Percentiles rank a stretch among this genome's conserved stretches.
phyloP scores from a whole-genome alignment of 2,888 invertebrate species.

The Lasioglossum zephyrum region DNA sequence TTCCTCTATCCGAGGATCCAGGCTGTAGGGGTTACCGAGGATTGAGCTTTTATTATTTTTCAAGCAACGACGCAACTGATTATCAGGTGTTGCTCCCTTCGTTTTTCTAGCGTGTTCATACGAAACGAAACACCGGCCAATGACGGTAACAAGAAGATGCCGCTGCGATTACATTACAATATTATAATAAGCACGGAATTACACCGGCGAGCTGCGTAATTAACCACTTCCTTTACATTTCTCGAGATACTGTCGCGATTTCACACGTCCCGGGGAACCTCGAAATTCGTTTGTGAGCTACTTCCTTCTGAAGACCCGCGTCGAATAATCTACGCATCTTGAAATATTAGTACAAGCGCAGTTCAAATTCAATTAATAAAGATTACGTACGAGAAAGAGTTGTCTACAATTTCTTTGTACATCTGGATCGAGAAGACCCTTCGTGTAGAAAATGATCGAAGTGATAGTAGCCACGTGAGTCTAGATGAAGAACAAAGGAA shows the following conservation, averaged over 20 bases:
- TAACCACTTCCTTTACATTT: conserved; percentile 48
- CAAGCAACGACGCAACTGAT: background rate
- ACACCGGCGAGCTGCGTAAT: conserved; percentile 42
- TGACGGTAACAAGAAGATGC: conserved; percentile 35
- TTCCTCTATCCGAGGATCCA: background rate
- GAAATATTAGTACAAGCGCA: background rate
- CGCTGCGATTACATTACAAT: conserved; percentile 18
- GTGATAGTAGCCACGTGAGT: background rate
- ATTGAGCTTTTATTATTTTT: background rate
- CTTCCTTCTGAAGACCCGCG: background rate
- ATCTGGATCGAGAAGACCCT: too few species aligned
- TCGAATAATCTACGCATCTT: background rate
- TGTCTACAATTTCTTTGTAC: background rate
- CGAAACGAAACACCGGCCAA: conserved; percentile 15
- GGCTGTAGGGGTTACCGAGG: background rate
- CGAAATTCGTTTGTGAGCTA: conserved; percentile 17
- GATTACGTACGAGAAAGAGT: background rate
- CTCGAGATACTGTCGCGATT: conserved; percentile 18
- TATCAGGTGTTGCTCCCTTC: background rate
- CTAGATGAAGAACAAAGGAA: background rate
- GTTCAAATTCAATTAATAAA: background rate
- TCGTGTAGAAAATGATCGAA: background rate
- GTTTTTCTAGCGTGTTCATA: conserved; percentile 17
- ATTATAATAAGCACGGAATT: conserved; percentile 42
- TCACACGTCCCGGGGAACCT: conserved; percentile 30